These are phyloP conservation scores for Cephus pygmeus DNA, from an alignment of 2,888 invertebrate genomes.

Conservation along the genomic window DNA sequence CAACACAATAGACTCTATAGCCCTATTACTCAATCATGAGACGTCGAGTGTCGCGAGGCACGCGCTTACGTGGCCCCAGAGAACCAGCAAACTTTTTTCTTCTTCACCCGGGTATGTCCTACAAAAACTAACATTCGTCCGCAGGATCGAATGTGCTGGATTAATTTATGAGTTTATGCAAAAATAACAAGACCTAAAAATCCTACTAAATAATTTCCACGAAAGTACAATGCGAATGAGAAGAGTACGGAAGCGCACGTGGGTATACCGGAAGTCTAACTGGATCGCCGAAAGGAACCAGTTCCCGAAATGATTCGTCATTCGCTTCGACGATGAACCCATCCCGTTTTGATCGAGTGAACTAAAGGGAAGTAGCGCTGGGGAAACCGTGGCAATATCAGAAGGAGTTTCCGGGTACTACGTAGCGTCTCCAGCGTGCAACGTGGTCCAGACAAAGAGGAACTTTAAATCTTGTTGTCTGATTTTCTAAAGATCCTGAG, in stretches of 20 bases:
- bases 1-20: neutral
- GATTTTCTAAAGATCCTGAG: neutral
- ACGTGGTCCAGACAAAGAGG: neutral
- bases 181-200: neutral
- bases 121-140: neutral
- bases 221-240: too few relatives aligned
- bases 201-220: too few relatives aligned
- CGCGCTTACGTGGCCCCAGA: conserved; percentile 8
- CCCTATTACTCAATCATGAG: conserved; percentile 1
- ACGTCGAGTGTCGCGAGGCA: neutral
- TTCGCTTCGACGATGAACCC: neutral
- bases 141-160: neutral
- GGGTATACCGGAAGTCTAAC: neutral
- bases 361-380: neutral
- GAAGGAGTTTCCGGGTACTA: too few relatives aligned
- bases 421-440: neutral
- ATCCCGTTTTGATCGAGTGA: neutral
- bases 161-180: neutral
- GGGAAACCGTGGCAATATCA: neutral
- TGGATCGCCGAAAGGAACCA: neutral
- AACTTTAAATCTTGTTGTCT: neutral
- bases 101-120: neutral
- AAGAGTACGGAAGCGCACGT: neutral
- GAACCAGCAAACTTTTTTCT: neutral
- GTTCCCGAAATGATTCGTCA: neutral